A percentile compares a stretch with the other conserved stretches of the same genome.
Conservation (phyloP, 1,140 invertebrate species). For the Charaxes varanes region DNA sequence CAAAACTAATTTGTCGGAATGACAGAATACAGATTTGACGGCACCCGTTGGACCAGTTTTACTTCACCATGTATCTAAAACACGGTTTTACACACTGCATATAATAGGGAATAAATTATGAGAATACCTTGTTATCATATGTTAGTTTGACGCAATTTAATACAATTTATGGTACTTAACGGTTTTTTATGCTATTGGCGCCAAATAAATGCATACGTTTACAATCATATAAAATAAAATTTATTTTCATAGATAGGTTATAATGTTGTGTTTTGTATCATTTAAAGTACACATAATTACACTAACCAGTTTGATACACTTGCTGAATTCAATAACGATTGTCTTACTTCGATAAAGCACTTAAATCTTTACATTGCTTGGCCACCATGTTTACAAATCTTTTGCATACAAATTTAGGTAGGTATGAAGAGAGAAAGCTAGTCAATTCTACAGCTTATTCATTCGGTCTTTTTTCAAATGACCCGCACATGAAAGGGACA, state of each 20-base stretch:
- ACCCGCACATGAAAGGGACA: constrained; percentile 42
- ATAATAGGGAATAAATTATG: constrained; percentile 18
- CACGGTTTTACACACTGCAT: constrained; percentile 17
- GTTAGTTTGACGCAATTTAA: constrained; percentile 17
- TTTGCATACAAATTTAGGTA: constrained; percentile 59
- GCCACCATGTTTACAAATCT: constrained; percentile 72
- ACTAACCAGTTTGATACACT: constrained; percentile 36
- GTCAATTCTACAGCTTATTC: constrained; percentile 47
- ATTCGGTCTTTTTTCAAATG: constrained; percentile 41
- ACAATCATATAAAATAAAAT: constrained; percentile 35
- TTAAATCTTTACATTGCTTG: constrained; percentile 38
- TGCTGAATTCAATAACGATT: constrained; percentile 15
- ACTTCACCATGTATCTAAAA: constrained; percentile 45
- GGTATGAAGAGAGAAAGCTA: constrained; percentile 52
- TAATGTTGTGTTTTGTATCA: constrained; percentile 10
- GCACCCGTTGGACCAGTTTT: constrained; percentile 65
- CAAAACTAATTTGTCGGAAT: constrained; percentile 48
- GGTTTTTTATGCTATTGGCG: constrained; percentile 67
- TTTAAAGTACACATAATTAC: constrained; percentile 4
- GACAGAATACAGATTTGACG: constrained; percentile 71
- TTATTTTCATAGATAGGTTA: constrained; percentile 25
- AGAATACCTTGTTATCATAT: constrained; percentile 18
- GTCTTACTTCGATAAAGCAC: constrained; percentile 19
- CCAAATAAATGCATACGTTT: constrained; percentile 72
- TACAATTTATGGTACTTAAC: constrained; percentile 43